phyloP scores from a whole-genome alignment of 1,140 invertebrate species.

The Schmidtea mediterranea region DNA sequence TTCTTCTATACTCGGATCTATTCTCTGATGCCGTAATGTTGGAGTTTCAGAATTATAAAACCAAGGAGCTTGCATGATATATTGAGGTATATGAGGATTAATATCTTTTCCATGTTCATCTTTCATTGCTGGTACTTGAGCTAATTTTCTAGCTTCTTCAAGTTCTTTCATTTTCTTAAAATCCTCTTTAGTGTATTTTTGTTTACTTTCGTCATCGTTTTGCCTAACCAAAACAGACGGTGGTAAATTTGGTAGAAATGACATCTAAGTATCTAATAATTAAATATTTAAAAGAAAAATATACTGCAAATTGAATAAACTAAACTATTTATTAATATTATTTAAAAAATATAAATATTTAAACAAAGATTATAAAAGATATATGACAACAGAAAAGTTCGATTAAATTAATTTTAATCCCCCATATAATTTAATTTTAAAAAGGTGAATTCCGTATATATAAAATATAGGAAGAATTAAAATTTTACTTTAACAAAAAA shows the following conservation, averaged over 20 bases:
- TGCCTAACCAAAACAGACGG: constrained; percentile 22
- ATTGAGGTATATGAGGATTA: constrained; percentile 97
- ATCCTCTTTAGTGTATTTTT: constrained; percentile 23
- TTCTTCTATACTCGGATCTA: constrained; percentile 43
- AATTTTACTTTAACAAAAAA: too few species aligned
- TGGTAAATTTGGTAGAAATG: constrained; percentile 21
- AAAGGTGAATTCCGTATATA: too few species aligned
- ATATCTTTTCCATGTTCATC: constrained; percentile 92
- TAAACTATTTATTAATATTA: too few species aligned
- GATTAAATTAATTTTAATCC: too few species aligned
- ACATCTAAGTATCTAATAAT: too few species aligned
- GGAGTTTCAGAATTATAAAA: constrained; percentile 74
- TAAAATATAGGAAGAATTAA: too few species aligned
- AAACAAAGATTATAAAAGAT: too few species aligned
- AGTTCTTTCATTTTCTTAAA: constrained; percentile 48
- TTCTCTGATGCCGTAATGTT: constrained; percentile 85
- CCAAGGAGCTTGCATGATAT: constrained; percentile 93
- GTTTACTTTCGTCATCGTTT: constrained; percentile 14
- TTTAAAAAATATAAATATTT: too few species aligned
- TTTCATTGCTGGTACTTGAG: constrained; percentile 84
- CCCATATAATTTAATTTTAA: too few species aligned
- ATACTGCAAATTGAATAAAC: too few species aligned
- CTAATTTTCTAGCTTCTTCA: constrained; percentile 88
- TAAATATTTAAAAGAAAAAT: too few species aligned
- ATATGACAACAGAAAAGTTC: too few species aligned